phyloP scores from a whole-genome alignment of 2,797 vertebrate species.

The Xenopus petersii region DNA sequence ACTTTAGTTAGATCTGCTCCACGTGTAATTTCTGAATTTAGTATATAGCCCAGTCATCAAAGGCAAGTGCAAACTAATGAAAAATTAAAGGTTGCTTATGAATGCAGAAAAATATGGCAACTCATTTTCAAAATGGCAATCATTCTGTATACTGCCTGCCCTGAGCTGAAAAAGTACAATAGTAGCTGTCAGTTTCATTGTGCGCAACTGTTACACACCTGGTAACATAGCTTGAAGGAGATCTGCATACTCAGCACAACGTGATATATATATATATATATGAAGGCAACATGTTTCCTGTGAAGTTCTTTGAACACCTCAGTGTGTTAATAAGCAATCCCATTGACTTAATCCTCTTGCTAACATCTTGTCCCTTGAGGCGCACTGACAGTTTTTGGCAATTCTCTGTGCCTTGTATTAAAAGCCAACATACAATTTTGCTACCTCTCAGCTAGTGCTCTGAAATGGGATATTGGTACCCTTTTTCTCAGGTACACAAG shows the following conservation, averaged over 20 bases:
- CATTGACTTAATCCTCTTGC: constrained; percentile 40
- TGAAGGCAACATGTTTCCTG: constrained; percentile 11
- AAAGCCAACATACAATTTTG: constrained; percentile 20
- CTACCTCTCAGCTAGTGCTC: constrained; percentile 26
- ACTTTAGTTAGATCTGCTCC: no score
- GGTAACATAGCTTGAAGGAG: constrained; percentile 17
- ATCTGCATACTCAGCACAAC: constrained; percentile 35
- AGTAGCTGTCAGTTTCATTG: background rate
- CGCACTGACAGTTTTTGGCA: constrained; percentile 41
- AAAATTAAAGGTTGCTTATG: no score
- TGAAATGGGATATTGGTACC: constrained; percentile 15
- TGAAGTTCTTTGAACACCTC: constrained; percentile 46
- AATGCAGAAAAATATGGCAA: background rate
- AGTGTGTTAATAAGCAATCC: constrained; percentile 34
- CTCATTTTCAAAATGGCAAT: background rate
- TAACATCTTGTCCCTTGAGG: constrained; percentile 42
- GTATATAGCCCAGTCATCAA: no score
- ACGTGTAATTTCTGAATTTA: no score
- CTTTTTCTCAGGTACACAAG: constrained; percentile 9
- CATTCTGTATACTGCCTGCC: background rate
- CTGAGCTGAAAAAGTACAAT: background rate
- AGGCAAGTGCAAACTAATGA: no score
- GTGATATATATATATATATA: constrained; percentile 35
- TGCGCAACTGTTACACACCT: constrained; percentile 21
- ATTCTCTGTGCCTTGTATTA: constrained; percentile 13